phyloP scores from a whole-genome alignment of 1,140 invertebrate species.

The Streblospio benedicti region DNA sequence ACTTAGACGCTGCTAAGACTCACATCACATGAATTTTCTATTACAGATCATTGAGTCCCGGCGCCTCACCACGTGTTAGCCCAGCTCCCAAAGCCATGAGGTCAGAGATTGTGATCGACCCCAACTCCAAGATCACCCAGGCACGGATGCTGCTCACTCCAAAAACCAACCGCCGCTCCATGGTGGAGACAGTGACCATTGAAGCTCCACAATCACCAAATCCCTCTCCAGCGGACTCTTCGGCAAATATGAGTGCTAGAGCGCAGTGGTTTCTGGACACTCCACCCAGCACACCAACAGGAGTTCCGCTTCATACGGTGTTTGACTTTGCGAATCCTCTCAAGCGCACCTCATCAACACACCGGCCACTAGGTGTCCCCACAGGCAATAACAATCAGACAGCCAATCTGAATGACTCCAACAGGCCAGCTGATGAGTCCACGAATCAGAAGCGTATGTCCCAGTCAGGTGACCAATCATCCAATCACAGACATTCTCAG shows the following conservation, averaged over 20 bases:
- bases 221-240: no score
- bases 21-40: no score
- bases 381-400: neutral
- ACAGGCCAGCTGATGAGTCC: neutral
- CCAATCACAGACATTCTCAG: no score
- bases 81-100: neutral
- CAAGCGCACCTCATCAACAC: constrained; percentile 9
- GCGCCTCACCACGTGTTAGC: neutral
- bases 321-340: neutral
- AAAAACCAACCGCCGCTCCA: no score
- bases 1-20: no score
- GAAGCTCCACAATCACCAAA: no score
- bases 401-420: neutral
- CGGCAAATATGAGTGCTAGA: no score
- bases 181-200: no score
- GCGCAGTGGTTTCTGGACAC: constrained; percentile 2
- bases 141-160: no score
- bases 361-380: neutral
- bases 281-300: constrained; percentile 1
- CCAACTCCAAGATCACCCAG: no score
- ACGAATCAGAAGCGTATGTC: neutral
- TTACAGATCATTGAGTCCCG: neutral
- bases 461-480: neutral
- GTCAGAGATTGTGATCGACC: no score
- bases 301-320: neutral